Evolutionary conservation across 2,888 invertebrate genomes (phyloP), one percentile per base, ranked within the genome.

Genomic region (Drosophila suboccidentalis): DNA sequence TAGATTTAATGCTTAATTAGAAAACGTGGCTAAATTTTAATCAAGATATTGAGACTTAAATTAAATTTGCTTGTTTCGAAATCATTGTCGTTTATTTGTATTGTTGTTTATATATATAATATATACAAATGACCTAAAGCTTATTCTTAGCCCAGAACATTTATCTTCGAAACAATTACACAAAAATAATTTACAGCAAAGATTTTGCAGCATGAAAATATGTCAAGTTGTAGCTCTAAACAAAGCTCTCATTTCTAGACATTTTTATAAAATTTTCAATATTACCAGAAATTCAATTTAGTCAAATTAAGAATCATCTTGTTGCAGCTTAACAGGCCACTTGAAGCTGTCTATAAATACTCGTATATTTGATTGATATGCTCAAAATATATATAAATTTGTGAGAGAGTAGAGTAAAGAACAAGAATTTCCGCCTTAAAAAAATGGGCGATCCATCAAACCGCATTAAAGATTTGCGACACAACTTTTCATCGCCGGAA

Each of bases 271-370:
- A 13, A 22, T 13, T 2, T 44, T 44, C 17, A 44, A 44, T 22
- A 1, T n/a, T 3, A 44, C 1, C 10, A 47, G 9, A 9, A 15
- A 47, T 13, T 53, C n/a, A 53, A 53, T 22, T 44, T 36, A 22
- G 44, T 22, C 15, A 57, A 44, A 36, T 57, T 36, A 11, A 22
- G 22, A n/a, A 44, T 11, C 44, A 22, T 36, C 55, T 36, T 44
- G 44, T 57, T 44, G 55, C 26, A 36, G 55, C 57, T 39, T 39
- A 46, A 39, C 15, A 38, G 44, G 17, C 6, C 49, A 43, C 47
- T 77, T 80, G 36, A 72, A 60, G 59, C 67, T 81, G 78, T 80
- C 63, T 54, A 60, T 61, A 41, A 61, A 53, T 68, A 44, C 22
- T 44, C 22, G 44, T 39, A n/a, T 10, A 57, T 71, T 71, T 53